Conservation (phyloP, 1,140 invertebrate genomes). For the Diploscapter pachys region DNA sequence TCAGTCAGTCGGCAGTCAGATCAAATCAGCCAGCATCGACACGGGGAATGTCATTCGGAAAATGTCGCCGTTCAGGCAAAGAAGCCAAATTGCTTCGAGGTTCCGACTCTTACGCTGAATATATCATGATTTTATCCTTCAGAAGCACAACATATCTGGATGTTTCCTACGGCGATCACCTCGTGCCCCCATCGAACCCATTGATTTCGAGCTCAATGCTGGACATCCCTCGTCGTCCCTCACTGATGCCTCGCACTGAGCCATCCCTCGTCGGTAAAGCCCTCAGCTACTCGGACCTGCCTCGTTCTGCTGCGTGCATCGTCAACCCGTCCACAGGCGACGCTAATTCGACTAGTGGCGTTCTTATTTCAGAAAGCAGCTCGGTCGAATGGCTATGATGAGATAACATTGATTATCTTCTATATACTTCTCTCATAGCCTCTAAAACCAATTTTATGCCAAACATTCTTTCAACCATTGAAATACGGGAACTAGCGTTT, state of each 20-base stretch:
- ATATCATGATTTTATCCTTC: neutral
- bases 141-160: constrained; percentile 20
- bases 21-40: constrained; percentile 44
- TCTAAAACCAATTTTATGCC: too few relatives aligned
- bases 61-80: constrained; percentile 15
- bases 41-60: constrained; percentile 24
- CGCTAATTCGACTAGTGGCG: too few relatives aligned
- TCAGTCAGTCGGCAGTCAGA: constrained; percentile 43
- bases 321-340: too few relatives aligned
- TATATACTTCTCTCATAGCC: too few relatives aligned
- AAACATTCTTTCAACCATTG: too few relatives aligned
- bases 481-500: too few relatives aligned
- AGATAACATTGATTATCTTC: too few relatives aligned
- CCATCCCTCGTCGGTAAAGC: constrained; percentile 24
- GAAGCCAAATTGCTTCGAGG: constrained; percentile 21
- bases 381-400: too few relatives aligned
- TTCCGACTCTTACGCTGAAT: neutral
- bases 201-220: constrained; percentile 8
- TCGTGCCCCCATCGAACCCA: constrained; percentile 8
- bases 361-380: too few relatives aligned
- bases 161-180: constrained; percentile 10
- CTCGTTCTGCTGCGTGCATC: neutral
- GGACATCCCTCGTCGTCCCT: constrained; percentile 17
- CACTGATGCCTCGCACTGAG: constrained; percentile 15
- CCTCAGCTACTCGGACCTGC: constrained; percentile 11